These are phyloP conservation scores for Albula glossodonta DNA, from an alignment of 2,113 vertebrate species.

Conservation along the genomic window DNA sequence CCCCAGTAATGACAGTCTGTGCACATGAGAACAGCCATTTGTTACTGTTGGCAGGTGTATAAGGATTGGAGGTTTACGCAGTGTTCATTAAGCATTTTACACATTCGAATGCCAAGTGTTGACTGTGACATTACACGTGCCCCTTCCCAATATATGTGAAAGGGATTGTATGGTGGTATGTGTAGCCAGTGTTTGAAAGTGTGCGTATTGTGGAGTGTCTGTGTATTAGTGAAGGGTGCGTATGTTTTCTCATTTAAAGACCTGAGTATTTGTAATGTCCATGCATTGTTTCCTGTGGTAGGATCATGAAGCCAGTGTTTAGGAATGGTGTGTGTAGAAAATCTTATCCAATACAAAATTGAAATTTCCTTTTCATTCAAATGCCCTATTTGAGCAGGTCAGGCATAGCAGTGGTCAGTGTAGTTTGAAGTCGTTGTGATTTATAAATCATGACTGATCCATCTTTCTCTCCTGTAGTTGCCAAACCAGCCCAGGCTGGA, in stretches of 20 bases:
- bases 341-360: neutral
- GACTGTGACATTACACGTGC: too few species aligned
- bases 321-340: too few species aligned
- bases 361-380: neutral
- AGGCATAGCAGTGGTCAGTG: neutral
- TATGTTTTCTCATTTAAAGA: too few species aligned
- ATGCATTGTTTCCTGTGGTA: neutral
- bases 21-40: neutral
- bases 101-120: too few species aligned
- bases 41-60: neutral
- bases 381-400: neutral
- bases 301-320: neutral
- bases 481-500: conserved; percentile 85
- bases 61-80: too few species aligned
- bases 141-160: neutral
- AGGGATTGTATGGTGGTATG: neutral
- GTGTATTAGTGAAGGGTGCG: too few species aligned
- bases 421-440: neutral
- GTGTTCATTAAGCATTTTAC: too few species aligned
- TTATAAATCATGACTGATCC: neutral
- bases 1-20: neutral
- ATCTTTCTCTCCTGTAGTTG: conserved; percentile 54
- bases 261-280: too few species aligned
- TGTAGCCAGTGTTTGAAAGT: neutral
- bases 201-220: too few species aligned